These are phyloP conservation scores for Lepidostoma basale DNA, from an alignment of 1,140 invertebrate genomes.

Conservation along the genomic window DNA sequence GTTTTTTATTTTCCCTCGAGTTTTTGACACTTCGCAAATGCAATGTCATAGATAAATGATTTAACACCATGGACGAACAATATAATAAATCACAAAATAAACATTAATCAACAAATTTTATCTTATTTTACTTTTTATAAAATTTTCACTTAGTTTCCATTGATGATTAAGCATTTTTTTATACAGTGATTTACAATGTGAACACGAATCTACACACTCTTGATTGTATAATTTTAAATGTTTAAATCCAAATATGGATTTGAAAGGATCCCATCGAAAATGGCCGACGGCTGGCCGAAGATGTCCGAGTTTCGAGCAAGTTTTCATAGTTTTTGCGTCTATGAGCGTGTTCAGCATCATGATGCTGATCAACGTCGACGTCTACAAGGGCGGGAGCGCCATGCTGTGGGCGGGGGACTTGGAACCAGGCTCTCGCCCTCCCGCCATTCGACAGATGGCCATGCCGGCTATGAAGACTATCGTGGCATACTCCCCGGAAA, in stretches of 20 bases:
- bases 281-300: conserved; percentile 40
- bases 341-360: conserved; percentile 44
- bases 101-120: no score
- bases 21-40: no score
- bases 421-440: background rate
- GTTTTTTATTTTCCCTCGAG: no score
- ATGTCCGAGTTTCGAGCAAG: conserved; percentile 37
- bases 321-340: conserved; percentile 35
- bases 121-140: no score
- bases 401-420: conserved; percentile 1
- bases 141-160: no score
- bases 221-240: background rate
- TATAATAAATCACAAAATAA: no score
- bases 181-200: background rate
- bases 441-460: conserved; percentile 37
- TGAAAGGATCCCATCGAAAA: conserved; percentile 38
- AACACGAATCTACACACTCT: background rate
- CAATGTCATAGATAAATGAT: no score
- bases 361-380: conserved; percentile 42
- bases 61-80: no score
- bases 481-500: conserved; percentile 43
- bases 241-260: conserved; percentile 38
- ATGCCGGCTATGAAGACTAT: conserved; percentile 46
- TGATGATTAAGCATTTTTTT: no score
- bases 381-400: conserved; percentile 29